phyloP scores from a whole-genome alignment of 2,888 invertebrate genomes.

The Perizoma affinitatum region DNA sequence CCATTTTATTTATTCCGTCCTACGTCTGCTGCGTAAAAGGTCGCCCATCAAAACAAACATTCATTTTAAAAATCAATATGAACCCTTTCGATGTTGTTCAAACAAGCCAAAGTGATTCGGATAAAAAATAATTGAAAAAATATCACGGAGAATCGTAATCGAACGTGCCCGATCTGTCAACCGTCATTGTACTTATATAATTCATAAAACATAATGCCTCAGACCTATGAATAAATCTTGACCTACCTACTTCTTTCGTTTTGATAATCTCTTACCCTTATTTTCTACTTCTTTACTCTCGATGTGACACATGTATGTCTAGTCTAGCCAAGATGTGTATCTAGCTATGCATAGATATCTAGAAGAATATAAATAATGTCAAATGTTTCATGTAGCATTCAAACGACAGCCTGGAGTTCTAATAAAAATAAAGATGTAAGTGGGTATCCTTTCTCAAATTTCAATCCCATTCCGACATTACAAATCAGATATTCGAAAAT shows the following conservation, averaged over 20 bases:
- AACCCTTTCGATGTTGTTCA: conserved; percentile 76
- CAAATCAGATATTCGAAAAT: conserved; percentile 76
- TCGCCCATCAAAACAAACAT: conserved; percentile 75
- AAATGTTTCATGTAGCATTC: too few species aligned
- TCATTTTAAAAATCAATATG: conserved; percentile 76
- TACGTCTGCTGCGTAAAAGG: conserved; percentile 52
- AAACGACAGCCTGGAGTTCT: too few species aligned
- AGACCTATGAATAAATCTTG: conserved; percentile 29
- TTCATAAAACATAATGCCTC: conserved; percentile 35
- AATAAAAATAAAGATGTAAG: conserved; percentile 39
- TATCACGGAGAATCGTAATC: conserved; percentile 57
- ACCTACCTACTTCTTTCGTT: background rate
- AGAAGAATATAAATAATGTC: too few species aligned
- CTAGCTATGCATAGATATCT: too few species aligned
- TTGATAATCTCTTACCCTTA: too few species aligned
- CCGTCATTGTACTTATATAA: conserved; percentile 71
- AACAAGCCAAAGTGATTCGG: conserved; percentile 67
- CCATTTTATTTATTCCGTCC: conserved; percentile 47
- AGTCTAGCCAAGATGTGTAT: too few species aligned
- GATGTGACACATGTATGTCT: too few species aligned
- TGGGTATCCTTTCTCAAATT: conserved; percentile 17
- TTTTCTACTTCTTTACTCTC: too few species aligned
- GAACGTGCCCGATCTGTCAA: conserved; percentile 75
- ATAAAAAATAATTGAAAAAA: conserved; percentile 64
- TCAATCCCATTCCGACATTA: conserved; percentile 42